Base-by-base conservation (phyloP, 2,113 vertebrate species). In the Ochotona princeps region DNA sequence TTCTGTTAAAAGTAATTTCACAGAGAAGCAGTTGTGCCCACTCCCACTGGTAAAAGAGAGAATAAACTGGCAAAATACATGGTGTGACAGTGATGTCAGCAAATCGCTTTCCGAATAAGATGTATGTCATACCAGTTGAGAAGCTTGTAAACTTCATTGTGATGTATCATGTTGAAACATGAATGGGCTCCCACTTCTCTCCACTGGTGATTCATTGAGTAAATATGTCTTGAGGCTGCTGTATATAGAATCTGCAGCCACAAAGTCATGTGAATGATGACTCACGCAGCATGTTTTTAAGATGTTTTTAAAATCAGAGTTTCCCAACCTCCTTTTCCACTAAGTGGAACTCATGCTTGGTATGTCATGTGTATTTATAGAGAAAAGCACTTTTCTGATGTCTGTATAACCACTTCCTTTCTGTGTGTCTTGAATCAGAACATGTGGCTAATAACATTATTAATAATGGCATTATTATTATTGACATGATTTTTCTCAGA, bases 1-100 rank as follows among this genome's bases (percentile, higher is more conserved):
- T 74, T 91, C 75, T 82, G 47, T 5, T 97, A 87, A 96, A 95
- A 89, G 9, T 69, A 92, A 96, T 89, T 88, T 3, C 26, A 81
- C 67, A 26, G 26, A 57, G 91, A 95, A 89, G 32, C 17, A 89
- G 90, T 23, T 73, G 2, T 44, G 25, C n/a, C 0, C 0, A 2
- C 70, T 94, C 3, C 66, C n/a, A 72, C 23, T 88, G 8, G 78
- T 94, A 51, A 94, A 94, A 93, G 35, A 11, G 4, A 75, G 15
- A 67, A 30, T 61, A n/a, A 90, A 47, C 32, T 90, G 54, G 96
- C 78, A n/a, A 26, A 72, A 15, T 38, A 94, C 66, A 90, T 94
- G 95, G n/a, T 35, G 8, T 26, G 79, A 82, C 72, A 92, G 1
- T 0, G 13, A 32, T 79, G 8, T 44, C 90, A 96, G 83, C 14